Conservation (phyloP, 1,140 invertebrate species). For the Hylaeus volcanicus region DNA sequence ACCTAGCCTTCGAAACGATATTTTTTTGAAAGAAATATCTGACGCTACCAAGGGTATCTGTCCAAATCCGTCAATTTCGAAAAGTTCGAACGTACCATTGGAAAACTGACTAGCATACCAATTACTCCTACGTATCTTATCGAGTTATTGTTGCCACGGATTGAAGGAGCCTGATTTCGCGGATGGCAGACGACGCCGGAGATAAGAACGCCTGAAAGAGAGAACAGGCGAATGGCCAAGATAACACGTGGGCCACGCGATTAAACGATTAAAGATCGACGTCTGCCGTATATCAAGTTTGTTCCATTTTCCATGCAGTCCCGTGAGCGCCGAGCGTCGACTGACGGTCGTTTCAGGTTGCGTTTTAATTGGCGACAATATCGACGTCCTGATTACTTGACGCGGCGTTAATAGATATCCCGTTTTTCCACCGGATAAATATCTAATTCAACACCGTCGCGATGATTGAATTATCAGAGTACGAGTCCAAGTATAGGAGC, state of each 20-base stretch:
- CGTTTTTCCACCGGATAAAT: not conserved
- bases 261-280: constrained; percentile 35
- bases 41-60: too few relatives aligned
- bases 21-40: too few relatives aligned
- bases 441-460: not conserved
- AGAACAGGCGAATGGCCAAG: not conserved
- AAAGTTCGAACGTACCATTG: not conserved
- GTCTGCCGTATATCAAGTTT: constrained; percentile 30
- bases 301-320: constrained; percentile 18
- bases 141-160: constrained; percentile 2
- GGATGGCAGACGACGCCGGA: not conserved
- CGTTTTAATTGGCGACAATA: constrained; percentile 18
- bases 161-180: not conserved
- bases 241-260: constrained; percentile 30
- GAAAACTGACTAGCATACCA: constrained; percentile 13
- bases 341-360: not conserved
- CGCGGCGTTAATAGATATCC: constrained; percentile 1
- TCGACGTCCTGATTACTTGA: constrained; percentile 5
- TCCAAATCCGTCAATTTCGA: not conserved
- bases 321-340: not conserved
- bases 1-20: too few relatives aligned
- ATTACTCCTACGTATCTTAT: constrained; percentile 23
- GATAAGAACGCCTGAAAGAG: not conserved
- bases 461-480: not conserved
- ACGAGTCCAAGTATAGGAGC: not conserved